Conservation (phyloP, 2,113 vertebrate species). For the Mixornis gularis region DNA sequence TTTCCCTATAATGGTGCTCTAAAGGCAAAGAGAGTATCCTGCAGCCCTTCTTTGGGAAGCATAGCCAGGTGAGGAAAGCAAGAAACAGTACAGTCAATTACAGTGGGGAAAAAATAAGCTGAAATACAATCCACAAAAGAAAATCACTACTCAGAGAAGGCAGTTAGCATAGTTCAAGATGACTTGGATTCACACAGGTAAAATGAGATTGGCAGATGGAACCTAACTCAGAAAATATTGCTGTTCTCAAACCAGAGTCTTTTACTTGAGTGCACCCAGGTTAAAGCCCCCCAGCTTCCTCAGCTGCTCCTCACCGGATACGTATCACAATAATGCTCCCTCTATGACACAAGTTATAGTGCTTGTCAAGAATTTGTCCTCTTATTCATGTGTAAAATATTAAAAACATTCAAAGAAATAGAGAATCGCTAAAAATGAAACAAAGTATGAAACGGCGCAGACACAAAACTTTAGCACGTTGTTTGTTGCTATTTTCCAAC, state of each 20-base stretch:
- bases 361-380: neutral
- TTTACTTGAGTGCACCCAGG: neutral
- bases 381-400: neutral
- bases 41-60: neutral
- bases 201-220: neutral
- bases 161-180: neutral
- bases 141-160: neutral
- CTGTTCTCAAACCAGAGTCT: neutral
- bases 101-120: neutral
- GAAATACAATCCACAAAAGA: neutral
- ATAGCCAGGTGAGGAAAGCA: neutral
- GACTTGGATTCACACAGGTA: neutral
- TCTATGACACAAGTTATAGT: neutral
- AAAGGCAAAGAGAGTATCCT: neutral
- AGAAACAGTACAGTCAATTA: neutral
- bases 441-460: neutral
- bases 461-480: neutral
- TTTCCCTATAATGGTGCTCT: neutral
- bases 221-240: neutral
- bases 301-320: neutral
- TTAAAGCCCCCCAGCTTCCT: neutral
- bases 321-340: neutral
- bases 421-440: neutral
- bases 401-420: neutral
- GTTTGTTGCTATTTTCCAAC: neutral